These are phyloP conservation scores for Gastracanthus pulcherrimus DNA, from an alignment of 2,888 invertebrate species.

Conservation along the genomic window DNA sequence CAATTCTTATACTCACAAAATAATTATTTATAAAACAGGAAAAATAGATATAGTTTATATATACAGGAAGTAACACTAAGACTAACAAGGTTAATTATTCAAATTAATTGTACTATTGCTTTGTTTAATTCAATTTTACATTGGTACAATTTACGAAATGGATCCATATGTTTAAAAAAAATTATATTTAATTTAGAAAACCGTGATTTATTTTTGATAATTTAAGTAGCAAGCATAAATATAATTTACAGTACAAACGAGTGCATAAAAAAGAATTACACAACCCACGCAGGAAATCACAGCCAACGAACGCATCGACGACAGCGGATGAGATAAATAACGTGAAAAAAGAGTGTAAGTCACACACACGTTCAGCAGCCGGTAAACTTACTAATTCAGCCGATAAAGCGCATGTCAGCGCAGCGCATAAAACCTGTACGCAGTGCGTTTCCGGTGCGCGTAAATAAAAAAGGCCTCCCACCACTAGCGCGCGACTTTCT, in stretches of 20 bases:
- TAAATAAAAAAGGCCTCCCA: conserved; percentile 2
- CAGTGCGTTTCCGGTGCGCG: background rate
- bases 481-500: background rate
- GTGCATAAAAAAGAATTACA: conserved; percentile 1
- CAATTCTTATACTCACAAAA: too few species aligned
- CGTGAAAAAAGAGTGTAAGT: background rate
- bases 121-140: too few species aligned
- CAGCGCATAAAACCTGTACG: background rate
- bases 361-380: background rate
- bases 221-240: background rate
- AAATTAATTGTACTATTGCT: too few species aligned
- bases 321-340: conserved; percentile 21
- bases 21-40: too few species aligned
- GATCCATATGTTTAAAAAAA: too few species aligned
- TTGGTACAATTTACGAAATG: too few species aligned
- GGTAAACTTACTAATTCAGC: conserved; percentile 1
- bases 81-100: too few species aligned
- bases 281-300: background rate
- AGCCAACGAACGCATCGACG: background rate
- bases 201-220: background rate
- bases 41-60: too few species aligned
- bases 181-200: too few species aligned
- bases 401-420: background rate
- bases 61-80: too few species aligned
- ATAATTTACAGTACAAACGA: background rate